Evolutionary conservation across 2,888 invertebrate species (phyloP).

Genomic region (Autographa gamma): DNA sequence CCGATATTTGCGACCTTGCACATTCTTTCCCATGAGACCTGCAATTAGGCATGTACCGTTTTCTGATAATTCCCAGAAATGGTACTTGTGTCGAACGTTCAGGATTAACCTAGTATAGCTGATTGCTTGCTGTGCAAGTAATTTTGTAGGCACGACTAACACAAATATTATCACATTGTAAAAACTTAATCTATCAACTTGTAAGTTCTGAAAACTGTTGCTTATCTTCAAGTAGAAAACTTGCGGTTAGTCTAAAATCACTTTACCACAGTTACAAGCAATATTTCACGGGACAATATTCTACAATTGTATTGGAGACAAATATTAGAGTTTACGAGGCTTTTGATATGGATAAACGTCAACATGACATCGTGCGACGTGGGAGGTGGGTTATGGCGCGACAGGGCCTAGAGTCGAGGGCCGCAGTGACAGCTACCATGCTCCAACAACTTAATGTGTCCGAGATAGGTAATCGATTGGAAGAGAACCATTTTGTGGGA

Average conservation of each 20-base stretch:
- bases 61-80: constrained; percentile 14
- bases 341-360: constrained; percentile 58
- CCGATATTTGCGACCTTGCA: constrained; percentile 31
- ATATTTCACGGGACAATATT: constrained; percentile 29
- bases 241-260: background rate
- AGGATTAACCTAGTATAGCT: background rate
- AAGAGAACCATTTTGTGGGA: constrained; percentile 29
- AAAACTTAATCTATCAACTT: too few relatives aligned
- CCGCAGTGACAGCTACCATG: constrained; percentile 66
- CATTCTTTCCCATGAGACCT: constrained; percentile 45
- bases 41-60: constrained; percentile 25
- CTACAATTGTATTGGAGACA: constrained; percentile 43
- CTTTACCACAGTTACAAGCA: background rate
- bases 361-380: constrained; percentile 60
- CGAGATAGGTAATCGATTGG: constrained; percentile 48
- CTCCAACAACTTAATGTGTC: constrained; percentile 66
- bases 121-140: background rate
- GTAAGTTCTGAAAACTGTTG: background rate
- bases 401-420: constrained; percentile 70
- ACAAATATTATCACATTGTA: too few relatives aligned
- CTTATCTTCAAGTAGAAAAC: background rate
- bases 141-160: background rate
- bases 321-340: constrained; percentile 54
- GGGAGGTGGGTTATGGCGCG: constrained; percentile 72
- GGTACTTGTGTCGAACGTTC: background rate